Base-by-base conservation (phyloP, 2,888 invertebrate species). In the Digitonthophagus gazella region DNA sequence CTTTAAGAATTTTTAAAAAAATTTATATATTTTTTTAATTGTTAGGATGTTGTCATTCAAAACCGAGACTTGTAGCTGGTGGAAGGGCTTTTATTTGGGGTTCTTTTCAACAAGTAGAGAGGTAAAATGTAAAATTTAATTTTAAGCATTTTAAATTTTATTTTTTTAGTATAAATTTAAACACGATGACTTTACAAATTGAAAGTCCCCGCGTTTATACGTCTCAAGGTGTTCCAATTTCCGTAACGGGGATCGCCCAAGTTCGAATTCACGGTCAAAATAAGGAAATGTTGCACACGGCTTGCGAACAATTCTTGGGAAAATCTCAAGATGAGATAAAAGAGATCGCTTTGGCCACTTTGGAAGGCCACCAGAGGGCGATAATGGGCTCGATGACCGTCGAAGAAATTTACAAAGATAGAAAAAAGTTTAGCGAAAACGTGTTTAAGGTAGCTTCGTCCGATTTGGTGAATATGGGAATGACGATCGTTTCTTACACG, bases 381-480 rank as follows among this genome's bases (percentile, higher is more conserved):
- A 95, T 95, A 71, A 95, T 95, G 94, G 95, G 95, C 56, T 92
- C 93, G 73, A 95, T 95, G 95, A 94, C 94, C 1, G 94, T 95
- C 5, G 94, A 95, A 84, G 95, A 95, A 83, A 95, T 95, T 79
- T 95, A 95, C 81, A 95, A 95, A 80, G 95, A 95, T 80, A 88
- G 95, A 67, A 95, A 95, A 83, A 95, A 95, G 81, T 95, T 95
- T 82, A 94, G 93, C 76, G 94, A 94, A 83, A 88, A 89, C 82
- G 95, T 95, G 1, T 95, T 95, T 77, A 93, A 95, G 84, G 95
- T 95, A 15, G 95, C 95, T 1, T 94, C 94, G 19, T 93, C 93
- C 69, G 95, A 95, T 84, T 86, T 95, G 71, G 93, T 95, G 74
- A 95, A 95, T 78, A 95, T 95, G 95, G 95, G 95, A 22, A 94